Evolutionary conservation across 2,888 invertebrate genomes (phyloP).

Genomic region (Onthophagus sagittarius): DNA sequence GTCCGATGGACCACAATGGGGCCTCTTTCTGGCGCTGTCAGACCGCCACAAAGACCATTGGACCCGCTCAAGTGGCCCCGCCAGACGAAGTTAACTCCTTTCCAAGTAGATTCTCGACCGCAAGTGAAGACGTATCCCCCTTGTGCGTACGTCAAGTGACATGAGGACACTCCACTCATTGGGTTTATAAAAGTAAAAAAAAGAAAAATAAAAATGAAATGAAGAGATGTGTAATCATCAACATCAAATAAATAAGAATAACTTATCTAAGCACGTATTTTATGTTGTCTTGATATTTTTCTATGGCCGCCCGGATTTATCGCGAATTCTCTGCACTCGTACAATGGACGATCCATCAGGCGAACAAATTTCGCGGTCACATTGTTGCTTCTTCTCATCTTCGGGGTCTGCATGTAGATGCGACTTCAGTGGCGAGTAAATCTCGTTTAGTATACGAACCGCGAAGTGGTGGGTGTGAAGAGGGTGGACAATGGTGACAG

Average conservation of each 20-base stretch:
- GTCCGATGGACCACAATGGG: constrained; percentile 15
- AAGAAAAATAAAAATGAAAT: background rate
- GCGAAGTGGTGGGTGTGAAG: constrained; percentile 22
- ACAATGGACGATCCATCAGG: background rate
- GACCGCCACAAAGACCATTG: constrained; percentile 20
- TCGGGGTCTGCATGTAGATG: background rate
- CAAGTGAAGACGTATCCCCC: background rate
- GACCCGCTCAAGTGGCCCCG: constrained; percentile 21
- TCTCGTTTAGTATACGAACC: background rate
- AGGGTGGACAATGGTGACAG: constrained; percentile 23
- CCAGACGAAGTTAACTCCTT: constrained; percentile 22
- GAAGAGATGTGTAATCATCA: background rate
- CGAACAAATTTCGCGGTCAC: constrained; percentile 6
- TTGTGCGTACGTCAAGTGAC: background rate
- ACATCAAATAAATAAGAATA: too few species aligned
- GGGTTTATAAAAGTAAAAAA: background rate
- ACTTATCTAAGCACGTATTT: background rate
- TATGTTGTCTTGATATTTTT: background rate
- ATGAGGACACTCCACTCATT: background rate
- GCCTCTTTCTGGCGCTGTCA: constrained; percentile 22
- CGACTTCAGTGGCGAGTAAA: background rate
- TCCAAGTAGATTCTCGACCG: background rate
- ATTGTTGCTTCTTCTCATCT: background rate
- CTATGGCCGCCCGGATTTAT: background rate
- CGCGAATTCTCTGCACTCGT: background rate